Evolutionary conservation across 2,797 vertebrate genomes (phyloP).

Genomic region (Cryptoblepharus egeriae): DNA sequence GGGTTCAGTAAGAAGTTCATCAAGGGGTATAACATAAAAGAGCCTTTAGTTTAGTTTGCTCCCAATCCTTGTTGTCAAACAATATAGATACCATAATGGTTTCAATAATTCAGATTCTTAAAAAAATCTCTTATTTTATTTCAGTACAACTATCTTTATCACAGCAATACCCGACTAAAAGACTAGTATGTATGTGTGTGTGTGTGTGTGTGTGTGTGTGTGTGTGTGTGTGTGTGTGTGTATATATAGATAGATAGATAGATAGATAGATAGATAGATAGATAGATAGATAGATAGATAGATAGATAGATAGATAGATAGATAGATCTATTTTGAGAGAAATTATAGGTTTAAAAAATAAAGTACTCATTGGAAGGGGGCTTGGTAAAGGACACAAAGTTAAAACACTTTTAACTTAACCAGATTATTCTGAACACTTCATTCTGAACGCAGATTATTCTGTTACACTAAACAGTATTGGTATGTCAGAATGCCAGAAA

Average conservation of each 20-base stretch:
- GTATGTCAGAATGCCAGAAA: background rate
- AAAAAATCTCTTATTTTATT: slow-evolving; percentile 7
- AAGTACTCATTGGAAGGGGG: too few species aligned
- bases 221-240: too few species aligned
- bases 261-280: too few species aligned
- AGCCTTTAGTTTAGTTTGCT: background rate
- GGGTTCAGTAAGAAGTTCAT: background rate
- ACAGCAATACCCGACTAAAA: background rate
- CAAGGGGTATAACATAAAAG: background rate
- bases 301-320: too few species aligned
- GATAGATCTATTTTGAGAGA: background rate
- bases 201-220: too few species aligned
- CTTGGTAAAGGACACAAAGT: background rate
- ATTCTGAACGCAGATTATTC: too few species aligned
- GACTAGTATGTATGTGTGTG: too few species aligned
- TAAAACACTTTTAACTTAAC: background rate
- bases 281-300: too few species aligned
- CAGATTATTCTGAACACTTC: background rate
- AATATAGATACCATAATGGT: background rate
- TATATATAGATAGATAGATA: too few species aligned
- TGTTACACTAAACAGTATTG: background rate
- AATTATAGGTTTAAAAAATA: background rate
- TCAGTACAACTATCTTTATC: background rate
- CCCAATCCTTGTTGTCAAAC: background rate
- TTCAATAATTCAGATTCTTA: background rate